Evolutionary conservation across 2,113 vertebrate species (phyloP).

Genomic region (Trogon surrucura): DNA sequence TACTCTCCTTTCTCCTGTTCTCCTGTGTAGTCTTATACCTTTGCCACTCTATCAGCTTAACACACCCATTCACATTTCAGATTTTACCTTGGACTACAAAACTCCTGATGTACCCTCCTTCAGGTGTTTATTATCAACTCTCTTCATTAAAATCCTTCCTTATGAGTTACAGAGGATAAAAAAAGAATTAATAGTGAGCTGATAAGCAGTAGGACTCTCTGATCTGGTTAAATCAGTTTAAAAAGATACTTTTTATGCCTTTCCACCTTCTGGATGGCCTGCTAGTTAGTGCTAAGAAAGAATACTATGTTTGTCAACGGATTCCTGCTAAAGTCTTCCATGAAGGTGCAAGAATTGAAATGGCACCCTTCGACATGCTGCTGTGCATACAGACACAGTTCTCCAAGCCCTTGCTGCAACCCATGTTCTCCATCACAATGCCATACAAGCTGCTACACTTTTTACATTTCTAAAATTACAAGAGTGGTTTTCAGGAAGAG

Average conservation of each 20-base stretch:
- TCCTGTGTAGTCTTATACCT: neutral
- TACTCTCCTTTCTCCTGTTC: neutral
- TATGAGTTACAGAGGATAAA: neutral
- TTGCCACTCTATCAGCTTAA: neutral
- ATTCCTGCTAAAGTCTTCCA: neutral
- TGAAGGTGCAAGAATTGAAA: neutral
- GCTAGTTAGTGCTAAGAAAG: neutral
- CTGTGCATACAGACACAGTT: neutral
- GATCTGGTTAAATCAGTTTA: neutral
- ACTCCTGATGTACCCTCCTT: neutral
- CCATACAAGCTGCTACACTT: neutral
- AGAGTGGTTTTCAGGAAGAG: neutral
- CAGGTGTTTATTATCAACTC: neutral
- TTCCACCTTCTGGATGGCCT: neutral
- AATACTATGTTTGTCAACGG: accelerated
- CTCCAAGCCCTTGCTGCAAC: neutral
- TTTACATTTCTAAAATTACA: neutral
- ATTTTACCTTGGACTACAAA: neutral
- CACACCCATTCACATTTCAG: neutral
- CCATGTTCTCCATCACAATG: neutral
- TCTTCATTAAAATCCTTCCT: neutral
- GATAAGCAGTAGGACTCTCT: neutral
- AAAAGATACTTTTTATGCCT: neutral
- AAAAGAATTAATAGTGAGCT: neutral
- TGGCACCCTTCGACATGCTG: neutral